Conservation (phyloP, 2,113 vertebrate genomes). For the Pandion haliaetus region DNA sequence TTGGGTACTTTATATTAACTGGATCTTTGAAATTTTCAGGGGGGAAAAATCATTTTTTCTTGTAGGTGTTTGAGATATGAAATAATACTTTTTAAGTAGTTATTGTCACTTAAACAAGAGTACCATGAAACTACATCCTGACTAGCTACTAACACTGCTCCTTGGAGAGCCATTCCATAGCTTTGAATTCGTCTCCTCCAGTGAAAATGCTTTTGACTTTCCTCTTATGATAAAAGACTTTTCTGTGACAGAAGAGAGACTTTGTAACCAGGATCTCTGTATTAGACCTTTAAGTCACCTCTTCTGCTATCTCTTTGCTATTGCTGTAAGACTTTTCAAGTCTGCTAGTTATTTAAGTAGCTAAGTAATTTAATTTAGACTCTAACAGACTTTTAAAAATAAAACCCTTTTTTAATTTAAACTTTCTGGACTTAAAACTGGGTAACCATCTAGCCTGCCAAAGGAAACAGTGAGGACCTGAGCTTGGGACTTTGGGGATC, state of each 20-base stretch:
- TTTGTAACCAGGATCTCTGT: neutral
- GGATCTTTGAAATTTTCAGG: neutral
- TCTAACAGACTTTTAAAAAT: too few species aligned
- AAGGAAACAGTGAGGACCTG: neutral
- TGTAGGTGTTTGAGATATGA: accelerated
- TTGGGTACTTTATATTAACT: neutral
- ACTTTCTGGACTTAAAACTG: neutral
- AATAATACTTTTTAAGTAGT: neutral
- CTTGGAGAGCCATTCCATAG: neutral
- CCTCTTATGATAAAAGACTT: neutral
- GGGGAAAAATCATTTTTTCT: neutral
- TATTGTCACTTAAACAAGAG: neutral
- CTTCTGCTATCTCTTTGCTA: neutral
- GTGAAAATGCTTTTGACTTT: neutral
- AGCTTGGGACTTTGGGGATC: neutral
- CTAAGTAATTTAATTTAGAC: neutral
- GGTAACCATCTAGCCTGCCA: neutral
- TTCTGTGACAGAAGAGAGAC: neutral
- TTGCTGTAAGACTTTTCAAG: neutral
- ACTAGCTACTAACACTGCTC: neutral
- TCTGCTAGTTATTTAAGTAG: neutral
- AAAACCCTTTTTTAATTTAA: too few species aligned
- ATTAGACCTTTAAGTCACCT: neutral
- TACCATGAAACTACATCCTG: neutral
- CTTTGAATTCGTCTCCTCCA: neutral